These are phyloP conservation scores for Anneissia japonica DNA, from an alignment of 35 echinoderm and acorn worm species.

Conservation along the genomic window DNA sequence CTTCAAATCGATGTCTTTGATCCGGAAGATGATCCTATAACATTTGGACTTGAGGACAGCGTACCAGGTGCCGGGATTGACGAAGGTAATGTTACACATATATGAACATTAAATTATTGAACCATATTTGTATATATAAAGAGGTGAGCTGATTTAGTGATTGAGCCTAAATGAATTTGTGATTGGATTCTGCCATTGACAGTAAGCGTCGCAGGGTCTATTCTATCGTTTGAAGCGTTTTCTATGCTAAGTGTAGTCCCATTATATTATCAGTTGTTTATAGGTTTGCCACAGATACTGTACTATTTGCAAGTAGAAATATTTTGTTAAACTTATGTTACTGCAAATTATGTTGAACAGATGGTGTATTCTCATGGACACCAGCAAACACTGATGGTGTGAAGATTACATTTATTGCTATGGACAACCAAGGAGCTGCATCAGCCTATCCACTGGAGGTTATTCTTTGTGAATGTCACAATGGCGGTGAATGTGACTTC, in stretches of 20 bases:
- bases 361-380: constrained; percentile 26
- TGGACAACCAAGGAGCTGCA: background rate
- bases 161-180: too few relatives aligned
- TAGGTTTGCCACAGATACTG: too few relatives aligned
- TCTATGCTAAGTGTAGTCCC: too few relatives aligned
- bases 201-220: too few relatives aligned
- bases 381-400: constrained; percentile 5
- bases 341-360: background rate
- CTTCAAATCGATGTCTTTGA: constrained; percentile 22
- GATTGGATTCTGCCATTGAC: too few relatives aligned
- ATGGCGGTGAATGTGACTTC: constrained; percentile 21
- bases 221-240: too few relatives aligned
- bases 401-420: background rate
- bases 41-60: constrained; percentile 4
- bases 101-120: too few relatives aligned
- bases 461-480: constrained; percentile 34
- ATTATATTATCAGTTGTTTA: too few relatives aligned
- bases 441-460: background rate
- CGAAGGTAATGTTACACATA: background rate
- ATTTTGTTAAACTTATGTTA: too few relatives aligned
- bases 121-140: too few relatives aligned
- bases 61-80: background rate
- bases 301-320: too few relatives aligned
- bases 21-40: background rate
- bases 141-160: too few relatives aligned